phyloP scores from a whole-genome alignment of 2,888 invertebrate genomes.

The Automeris io region DNA sequence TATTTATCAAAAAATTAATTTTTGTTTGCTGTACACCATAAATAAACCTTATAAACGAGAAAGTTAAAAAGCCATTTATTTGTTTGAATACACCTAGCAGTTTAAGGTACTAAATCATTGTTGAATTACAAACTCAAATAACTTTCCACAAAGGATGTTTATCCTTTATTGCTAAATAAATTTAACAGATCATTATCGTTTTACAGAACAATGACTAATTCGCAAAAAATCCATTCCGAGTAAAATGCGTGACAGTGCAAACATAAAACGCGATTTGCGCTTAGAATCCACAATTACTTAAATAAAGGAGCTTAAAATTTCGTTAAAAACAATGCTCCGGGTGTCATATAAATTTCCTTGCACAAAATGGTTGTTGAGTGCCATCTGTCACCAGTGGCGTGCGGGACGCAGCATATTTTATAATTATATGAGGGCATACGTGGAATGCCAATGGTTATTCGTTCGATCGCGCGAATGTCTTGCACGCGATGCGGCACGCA shows the following conservation, averaged over 20 bases:
- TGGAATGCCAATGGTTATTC: constrained; percentile 42
- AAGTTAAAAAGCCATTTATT: background rate
- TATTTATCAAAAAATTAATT: too few species aligned
- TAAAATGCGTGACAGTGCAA: constrained; percentile 60
- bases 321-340: constrained; percentile 59
- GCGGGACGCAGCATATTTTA: constrained; percentile 54
- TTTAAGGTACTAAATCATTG: background rate
- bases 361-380: constrained; percentile 43
- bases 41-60: background rate
- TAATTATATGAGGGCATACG: constrained; percentile 50
- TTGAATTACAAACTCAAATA: background rate
- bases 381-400: constrained; percentile 53
- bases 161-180: constrained; percentile 18
- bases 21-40: too few species aligned
- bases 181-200: constrained; percentile 36
- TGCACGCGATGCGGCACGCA: constrained; percentile 49
- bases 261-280: constrained; percentile 46
- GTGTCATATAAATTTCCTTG: constrained; percentile 57
- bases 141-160: constrained; percentile 14
- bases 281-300: constrained; percentile 55
- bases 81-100: background rate
- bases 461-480: constrained; percentile 52
- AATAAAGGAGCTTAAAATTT: constrained; percentile 43
- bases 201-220: constrained; percentile 54
- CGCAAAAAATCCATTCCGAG: constrained; percentile 64